Conservation (phyloP, 64 coral and sea anemone genomes). For the Montipora cactus region DNA sequence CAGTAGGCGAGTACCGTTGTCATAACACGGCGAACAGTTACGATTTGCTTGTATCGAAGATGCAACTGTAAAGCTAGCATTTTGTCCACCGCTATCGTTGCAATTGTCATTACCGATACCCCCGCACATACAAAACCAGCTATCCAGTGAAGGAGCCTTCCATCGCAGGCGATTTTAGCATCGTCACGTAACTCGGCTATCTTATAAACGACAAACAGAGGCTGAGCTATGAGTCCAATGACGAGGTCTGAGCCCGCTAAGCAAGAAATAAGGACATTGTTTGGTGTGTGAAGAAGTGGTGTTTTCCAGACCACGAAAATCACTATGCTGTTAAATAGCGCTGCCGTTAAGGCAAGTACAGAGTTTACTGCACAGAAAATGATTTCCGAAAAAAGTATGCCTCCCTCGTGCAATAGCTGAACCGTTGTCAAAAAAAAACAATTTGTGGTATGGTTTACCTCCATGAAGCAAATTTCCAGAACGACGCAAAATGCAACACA, state of each 20-base stretch:
- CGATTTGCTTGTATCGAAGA: slow-evolving; percentile 38
- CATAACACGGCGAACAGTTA: slow-evolving; percentile 18
- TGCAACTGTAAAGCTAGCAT: slow-evolving; percentile 32
- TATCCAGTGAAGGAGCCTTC: slow-evolving; percentile 66
- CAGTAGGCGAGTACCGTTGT: background rate
- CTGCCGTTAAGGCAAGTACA: slow-evolving; percentile 11
- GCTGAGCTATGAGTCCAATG: slow-evolving; percentile 52
- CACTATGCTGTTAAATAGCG: slow-evolving; percentile 16
- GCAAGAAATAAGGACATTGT: slow-evolving; percentile 51
- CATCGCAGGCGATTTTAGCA: slow-evolving; percentile 19
- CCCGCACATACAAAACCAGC: slow-evolving; percentile 60
- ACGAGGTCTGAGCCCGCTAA: slow-evolving; percentile 52
- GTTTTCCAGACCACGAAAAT: slow-evolving; percentile 28
- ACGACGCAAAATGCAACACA: too few relatives aligned
- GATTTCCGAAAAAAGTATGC: slow-evolving; percentile 21
- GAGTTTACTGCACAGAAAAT: slow-evolving; percentile 46
- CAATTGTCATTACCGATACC: slow-evolving; percentile 62
- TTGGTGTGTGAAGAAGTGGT: slow-evolving; percentile 25
- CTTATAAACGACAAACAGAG: slow-evolving; percentile 51
- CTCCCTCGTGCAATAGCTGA: background rate
- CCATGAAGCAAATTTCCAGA: background rate
- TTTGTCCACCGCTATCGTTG: slow-evolving; percentile 51
- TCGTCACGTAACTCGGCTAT: slow-evolving; percentile 27
- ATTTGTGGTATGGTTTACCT: slow-evolving; percentile 3
- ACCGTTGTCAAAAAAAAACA: slow-evolving; percentile 52